Conservation (phyloP, 2,888 invertebrate species). For the Chrysina gloriosa region DNA sequence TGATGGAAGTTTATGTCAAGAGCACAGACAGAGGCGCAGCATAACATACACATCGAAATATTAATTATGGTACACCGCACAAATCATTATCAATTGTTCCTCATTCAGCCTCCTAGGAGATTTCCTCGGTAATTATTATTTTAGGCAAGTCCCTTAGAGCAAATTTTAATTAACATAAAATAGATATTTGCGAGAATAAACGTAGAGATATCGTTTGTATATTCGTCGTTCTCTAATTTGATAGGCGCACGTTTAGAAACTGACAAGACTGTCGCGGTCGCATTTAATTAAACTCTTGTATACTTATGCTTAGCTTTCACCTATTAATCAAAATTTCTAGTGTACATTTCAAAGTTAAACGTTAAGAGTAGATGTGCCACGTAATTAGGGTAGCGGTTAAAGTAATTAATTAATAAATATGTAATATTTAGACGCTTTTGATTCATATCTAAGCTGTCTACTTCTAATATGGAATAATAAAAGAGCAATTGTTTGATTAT, state of each 20-base stretch:
- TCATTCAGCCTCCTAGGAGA: not conserved
- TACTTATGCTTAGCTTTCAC: not conserved
- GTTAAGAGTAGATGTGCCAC: not conserved
- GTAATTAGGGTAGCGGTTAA: not conserved
- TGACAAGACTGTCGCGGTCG: not conserved
- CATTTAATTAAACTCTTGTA: constrained; percentile 21
- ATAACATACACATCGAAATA: too few species aligned
- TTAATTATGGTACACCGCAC: not conserved
- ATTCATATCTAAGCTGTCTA: too few species aligned
- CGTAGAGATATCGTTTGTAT: not conserved
- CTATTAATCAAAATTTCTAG: constrained; percentile 27
- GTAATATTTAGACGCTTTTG: too few species aligned
- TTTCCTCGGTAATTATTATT: constrained; percentile 20
- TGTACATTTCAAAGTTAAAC: constrained; percentile 17
- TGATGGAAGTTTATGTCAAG: too few species aligned
- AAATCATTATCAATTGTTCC: not conserved
- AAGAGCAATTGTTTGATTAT: too few species aligned
- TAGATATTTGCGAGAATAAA: constrained; percentile 13
- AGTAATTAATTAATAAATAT: not conserved
- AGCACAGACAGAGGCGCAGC: too few species aligned
- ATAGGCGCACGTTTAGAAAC: not conserved
- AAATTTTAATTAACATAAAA: constrained; percentile 28
- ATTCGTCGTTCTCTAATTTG: not conserved
- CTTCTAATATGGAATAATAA: too few species aligned
- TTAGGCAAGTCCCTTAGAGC: not conserved